phyloP scores from a whole-genome alignment of 2,888 invertebrate species.

The Linnaemya vulpina region DNA sequence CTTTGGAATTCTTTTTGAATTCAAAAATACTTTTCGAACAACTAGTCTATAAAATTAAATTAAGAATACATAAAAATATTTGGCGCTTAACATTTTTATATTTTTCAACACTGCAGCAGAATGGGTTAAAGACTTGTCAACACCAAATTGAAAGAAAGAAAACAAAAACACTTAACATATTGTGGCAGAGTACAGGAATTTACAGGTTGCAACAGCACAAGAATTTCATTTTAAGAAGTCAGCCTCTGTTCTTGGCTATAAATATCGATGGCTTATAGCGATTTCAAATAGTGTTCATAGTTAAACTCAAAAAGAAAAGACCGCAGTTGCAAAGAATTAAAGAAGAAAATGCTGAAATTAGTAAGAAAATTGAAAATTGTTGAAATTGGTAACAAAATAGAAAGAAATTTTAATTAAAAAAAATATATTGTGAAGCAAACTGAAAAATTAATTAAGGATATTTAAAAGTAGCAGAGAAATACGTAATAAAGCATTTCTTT shows the following conservation, averaged over 20 bases:
- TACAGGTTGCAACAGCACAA: slow-evolving; percentile 1
- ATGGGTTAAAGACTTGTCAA: slow-evolving; percentile 40
- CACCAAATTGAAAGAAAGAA: not conserved
- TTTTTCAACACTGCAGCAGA: not conserved
- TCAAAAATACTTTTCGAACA: too few species aligned
- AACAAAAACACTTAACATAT: not conserved
- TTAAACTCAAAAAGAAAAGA: slow-evolving; percentile 2
- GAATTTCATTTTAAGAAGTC: slow-evolving; percentile 20
- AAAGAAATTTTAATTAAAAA: not conserved
- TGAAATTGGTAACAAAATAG: not conserved
- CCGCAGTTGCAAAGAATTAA: not conserved
- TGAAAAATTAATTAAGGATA: not conserved
- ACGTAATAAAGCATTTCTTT: slow-evolving; percentile 4
- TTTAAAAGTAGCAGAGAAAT: not conserved
- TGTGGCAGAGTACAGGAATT: not conserved
- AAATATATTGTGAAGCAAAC: too few species aligned
- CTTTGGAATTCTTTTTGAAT: too few species aligned
- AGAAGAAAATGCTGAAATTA: slow-evolving; percentile 56
- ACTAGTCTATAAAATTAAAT: too few species aligned
- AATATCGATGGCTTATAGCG: slow-evolving; percentile 16
- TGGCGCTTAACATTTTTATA: too few species aligned
- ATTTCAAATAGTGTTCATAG: slow-evolving; percentile 25
- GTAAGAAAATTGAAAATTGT: slow-evolving; percentile 55
- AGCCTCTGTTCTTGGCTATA: slow-evolving; percentile 14
- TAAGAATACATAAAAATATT: too few species aligned